Evolutionary conservation across 2,113 vertebrate genomes (phyloP).

Genomic region (Chaetorhynchus papuensis): DNA sequence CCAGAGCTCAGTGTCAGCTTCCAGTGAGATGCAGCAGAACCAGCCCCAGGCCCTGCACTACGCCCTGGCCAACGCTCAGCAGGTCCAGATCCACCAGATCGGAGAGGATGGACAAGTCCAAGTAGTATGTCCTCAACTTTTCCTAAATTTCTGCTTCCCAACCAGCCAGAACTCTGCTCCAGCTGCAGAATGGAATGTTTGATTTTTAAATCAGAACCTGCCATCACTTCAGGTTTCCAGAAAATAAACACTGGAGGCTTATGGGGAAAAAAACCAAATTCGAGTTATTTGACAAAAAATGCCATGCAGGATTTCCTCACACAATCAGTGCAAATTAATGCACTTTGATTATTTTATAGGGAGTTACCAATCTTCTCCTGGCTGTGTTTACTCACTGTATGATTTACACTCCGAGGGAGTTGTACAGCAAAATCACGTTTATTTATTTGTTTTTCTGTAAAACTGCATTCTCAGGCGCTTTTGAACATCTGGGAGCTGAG

Average conservation of each 20-base stretch:
- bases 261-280: no score
- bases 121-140: constrained; percentile 82
- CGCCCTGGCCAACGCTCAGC: constrained; percentile 87
- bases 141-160: background rate
- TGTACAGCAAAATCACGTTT: background rate
- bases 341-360: rapidly evolving
- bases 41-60: constrained; percentile 92
- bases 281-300: background rate
- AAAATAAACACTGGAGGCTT: background rate
- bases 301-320: background rate
- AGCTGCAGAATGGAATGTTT: background rate
- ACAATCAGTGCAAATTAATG: background rate
- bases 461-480: background rate
- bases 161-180: background rate
- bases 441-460: background rate
- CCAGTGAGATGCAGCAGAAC: constrained; percentile 80
- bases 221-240: background rate
- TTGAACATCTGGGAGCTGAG: constrained; percentile 31
- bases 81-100: constrained; percentile 98
- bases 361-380: background rate
- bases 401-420: background rate
- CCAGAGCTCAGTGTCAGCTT: constrained; percentile 68
- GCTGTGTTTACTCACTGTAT: rapidly evolving
- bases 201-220: background rate
- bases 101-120: constrained; percentile 97